These are phyloP conservation scores for Neomorphus geoffroyi DNA, from an alignment of 2,797 vertebrate species.

Conservation along the genomic window DNA sequence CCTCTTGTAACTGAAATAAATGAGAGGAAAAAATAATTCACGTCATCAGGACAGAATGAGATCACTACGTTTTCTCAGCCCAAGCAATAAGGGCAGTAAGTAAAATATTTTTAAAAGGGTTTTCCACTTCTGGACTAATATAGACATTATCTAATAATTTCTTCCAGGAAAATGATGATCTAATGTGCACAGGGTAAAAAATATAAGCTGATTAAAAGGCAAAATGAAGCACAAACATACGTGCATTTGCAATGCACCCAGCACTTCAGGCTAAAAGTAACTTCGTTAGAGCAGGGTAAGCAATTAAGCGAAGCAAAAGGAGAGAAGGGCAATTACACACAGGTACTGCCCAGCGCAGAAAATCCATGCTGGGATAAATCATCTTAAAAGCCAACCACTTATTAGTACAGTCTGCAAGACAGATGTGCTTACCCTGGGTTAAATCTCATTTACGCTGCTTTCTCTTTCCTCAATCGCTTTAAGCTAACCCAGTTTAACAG, in stretches of 20 bases:
- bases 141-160: slow-evolving; percentile 60
- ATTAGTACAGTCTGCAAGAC: background rate
- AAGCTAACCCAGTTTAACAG: background rate
- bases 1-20: slow-evolving; percentile 37
- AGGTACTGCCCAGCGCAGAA: background rate
- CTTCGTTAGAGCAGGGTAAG: background rate
- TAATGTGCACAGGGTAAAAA: background rate
- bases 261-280: background rate
- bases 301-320: background rate
- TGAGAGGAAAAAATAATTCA: slow-evolving; percentile 9
- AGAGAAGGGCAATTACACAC: background rate
- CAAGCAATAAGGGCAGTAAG: slow-evolving; percentile 14
- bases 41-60: slow-evolving; percentile 5
- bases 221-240: background rate
- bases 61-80: slow-evolving; percentile 10
- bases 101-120: slow-evolving; percentile 34
- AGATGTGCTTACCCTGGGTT: background rate
- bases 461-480: background rate
- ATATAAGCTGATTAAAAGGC: slow-evolving; percentile 7
- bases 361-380: background rate
- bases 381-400: background rate
- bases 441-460: background rate
- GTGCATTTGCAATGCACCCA: background rate
- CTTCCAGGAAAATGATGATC: slow-evolving; percentile 62
- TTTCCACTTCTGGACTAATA: slow-evolving; percentile 57